Conservation (phyloP, 1,140 invertebrate genomes). For the Dinoponera quadriceps region DNA sequence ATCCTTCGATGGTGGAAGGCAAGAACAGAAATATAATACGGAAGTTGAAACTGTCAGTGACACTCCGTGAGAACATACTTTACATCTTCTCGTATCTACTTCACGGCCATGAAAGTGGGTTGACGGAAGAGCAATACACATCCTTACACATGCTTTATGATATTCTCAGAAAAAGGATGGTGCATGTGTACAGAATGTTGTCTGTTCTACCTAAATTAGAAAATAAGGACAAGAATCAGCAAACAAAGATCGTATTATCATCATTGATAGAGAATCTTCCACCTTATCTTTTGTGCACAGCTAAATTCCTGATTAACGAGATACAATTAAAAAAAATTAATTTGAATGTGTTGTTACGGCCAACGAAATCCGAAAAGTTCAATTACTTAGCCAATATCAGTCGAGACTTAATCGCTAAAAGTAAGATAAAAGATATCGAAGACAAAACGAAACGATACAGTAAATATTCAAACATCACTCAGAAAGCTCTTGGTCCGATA, state of each 20-base stretch:
- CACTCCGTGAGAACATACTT: slow-evolving; percentile 65
- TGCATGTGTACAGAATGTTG: slow-evolving; percentile 52
- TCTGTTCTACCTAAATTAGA: slow-evolving; percentile 18
- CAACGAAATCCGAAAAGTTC: slow-evolving; percentile 16
- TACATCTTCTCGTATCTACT: slow-evolving; percentile 66
- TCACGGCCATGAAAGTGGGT: slow-evolving; percentile 30
- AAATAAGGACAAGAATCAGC: slow-evolving; percentile 10
- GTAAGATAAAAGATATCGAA: background rate
- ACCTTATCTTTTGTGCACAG: slow-evolving; percentile 44
- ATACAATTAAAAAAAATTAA: slow-evolving; percentile 27
- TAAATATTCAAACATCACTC: slow-evolving; percentile 29
- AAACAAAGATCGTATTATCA: slow-evolving; percentile 28
- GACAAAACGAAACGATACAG: slow-evolving; percentile 20
- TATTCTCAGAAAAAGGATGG: slow-evolving; percentile 39
- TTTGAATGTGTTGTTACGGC: background rate
- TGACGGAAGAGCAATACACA: slow-evolving; percentile 61
- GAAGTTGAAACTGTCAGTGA: slow-evolving; percentile 39
- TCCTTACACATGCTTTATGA: slow-evolving; percentile 59
- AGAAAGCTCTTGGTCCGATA: slow-evolving; percentile 34
- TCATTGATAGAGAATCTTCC: slow-evolving; percentile 42
- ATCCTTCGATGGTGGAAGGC: background rate
- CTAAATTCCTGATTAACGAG: slow-evolving; percentile 48
- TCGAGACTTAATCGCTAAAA: background rate
- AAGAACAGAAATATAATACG: slow-evolving; percentile 10
- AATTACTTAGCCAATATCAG: slow-evolving; percentile 35